Evolutionary conservation across 2,113 vertebrate species (phyloP).

Genomic region (Aepyceros melampus): DNA sequence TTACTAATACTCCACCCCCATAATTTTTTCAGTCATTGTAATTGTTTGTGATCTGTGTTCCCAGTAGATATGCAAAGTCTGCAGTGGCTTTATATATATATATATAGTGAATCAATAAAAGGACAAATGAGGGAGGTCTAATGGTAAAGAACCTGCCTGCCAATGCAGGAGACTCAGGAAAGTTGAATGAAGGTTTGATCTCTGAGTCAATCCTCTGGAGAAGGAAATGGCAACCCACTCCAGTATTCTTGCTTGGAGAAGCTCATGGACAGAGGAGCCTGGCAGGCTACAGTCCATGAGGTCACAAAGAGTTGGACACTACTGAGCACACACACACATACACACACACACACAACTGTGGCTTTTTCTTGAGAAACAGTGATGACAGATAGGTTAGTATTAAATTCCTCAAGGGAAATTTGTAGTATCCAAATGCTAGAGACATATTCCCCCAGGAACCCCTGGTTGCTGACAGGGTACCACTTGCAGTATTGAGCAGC

Average conservation of each 20-base stretch:
- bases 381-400: not conserved
- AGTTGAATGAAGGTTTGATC: not conserved
- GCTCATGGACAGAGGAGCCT: not conserved
- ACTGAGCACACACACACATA: not conserved
- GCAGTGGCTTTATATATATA: not conserved
- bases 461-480: rapidly evolving
- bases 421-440: not conserved
- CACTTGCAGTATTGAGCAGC: not conserved
- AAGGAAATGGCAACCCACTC: not conserved
- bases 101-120: not conserved
- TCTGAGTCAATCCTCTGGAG: not conserved
- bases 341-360: not conserved
- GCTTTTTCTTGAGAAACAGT: not conserved
- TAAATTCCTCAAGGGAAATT: not conserved
- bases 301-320: not conserved
- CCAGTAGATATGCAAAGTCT: not conserved
- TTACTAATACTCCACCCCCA: not conserved
- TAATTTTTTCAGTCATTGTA: not conserved
- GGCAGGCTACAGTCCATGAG: not conserved
- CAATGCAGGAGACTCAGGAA: not conserved
- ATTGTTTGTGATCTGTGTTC: not conserved
- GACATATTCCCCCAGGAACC: not conserved
- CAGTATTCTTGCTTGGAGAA: not conserved
- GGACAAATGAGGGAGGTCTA: not conserved
- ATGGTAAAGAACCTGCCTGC: not conserved